A percentile compares a stretch with the other conserved stretches of the same genome.
These are phyloP conservation scores for Apamea epomidion DNA, from an alignment of 2,888 invertebrate genomes.

Conservation along the genomic window DNA sequence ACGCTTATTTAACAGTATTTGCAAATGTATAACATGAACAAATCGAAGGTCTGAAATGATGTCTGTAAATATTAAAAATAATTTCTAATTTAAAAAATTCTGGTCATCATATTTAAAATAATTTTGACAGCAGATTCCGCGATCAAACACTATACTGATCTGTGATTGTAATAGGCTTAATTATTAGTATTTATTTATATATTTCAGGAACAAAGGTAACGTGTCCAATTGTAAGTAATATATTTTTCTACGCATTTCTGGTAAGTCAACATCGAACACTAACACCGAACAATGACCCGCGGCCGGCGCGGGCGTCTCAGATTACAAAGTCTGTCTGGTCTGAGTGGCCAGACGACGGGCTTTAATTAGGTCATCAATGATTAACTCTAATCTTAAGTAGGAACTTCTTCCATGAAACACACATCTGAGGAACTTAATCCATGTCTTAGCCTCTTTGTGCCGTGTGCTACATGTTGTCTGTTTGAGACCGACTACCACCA, in stretches of 20 bases:
- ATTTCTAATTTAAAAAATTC: too few species aligned
- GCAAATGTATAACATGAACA: not conserved
- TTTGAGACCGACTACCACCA: not conserved
- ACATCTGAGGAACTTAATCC: conserved; percentile 8
- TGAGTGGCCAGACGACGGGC: conserved; percentile 35
- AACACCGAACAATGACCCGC: conserved; percentile 24
- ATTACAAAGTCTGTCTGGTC: conserved; percentile 40
- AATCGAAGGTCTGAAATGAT: not conserved
- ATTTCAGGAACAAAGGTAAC: not conserved
- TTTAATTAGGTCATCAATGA: conserved; percentile 46
- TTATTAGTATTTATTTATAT: not conserved
- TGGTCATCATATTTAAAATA: too few species aligned
- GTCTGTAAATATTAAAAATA: too few species aligned
- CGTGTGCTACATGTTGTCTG: not conserved
- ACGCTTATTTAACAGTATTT: not conserved
- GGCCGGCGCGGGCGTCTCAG: conserved; percentile 2
- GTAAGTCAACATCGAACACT: not conserved
- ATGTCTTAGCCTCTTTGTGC: not conserved
- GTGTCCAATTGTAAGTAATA: not conserved
- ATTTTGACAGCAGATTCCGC: too few species aligned
- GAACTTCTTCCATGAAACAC: conserved; percentile 15
- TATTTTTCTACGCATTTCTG: not conserved
- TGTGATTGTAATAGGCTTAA: not conserved
- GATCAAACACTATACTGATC: too few species aligned
- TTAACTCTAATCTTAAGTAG: conserved; percentile 29